Evolutionary conservation across 2,888 invertebrate species (phyloP), one percentile per base, ranked within the genome.

Genomic region (Dyspetes luteomarginatus): DNA sequence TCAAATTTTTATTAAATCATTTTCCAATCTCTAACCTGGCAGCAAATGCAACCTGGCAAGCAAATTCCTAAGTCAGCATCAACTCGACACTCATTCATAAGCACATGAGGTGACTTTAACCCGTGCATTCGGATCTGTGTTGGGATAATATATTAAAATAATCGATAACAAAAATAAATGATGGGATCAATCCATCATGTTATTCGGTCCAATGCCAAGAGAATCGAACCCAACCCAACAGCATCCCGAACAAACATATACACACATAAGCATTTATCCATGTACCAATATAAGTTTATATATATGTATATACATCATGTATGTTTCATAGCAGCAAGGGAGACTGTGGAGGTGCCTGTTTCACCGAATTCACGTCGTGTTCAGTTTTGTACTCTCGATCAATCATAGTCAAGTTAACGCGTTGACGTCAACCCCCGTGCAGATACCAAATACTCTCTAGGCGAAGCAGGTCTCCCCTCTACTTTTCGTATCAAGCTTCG

Each of bases 351-450:
- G 81, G 77, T 84, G 79, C 74, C 76, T 73, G 78, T 78, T 82
- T 83, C 81, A 81, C 85, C 85, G 78, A 36, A 86, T 89, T 86
- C 86, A 87, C 84, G 87, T 88, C 86, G 82, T 67, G 77, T 69
- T 73, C 84, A 78, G 81, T 76, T 76, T 78, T 84, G 80, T 86
- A 83, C 87, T 87, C 88, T 89, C 88, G 82, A 90, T 90, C 90
- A 90, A 90, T 90, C 90, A 90, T 89, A 88, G 88, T 89, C 88
- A 89, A 86, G 89, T 88, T 73, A 68, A 73, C 68, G 62, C 68
- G 73, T 41, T 78, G 78, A 74, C 73, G 68, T 5, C 36, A 36
- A 60, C 36, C 12, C 5, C 17, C 24, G 48, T 36, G 28, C 55
- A 36, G 67, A 68, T 68, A 60, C 73, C 55, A 36, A 62, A 68